Evolutionary conservation across 2,888 invertebrate genomes (phyloP), one percentile per base, ranked within the genome.

Genomic region (Axea sp.): DNA sequence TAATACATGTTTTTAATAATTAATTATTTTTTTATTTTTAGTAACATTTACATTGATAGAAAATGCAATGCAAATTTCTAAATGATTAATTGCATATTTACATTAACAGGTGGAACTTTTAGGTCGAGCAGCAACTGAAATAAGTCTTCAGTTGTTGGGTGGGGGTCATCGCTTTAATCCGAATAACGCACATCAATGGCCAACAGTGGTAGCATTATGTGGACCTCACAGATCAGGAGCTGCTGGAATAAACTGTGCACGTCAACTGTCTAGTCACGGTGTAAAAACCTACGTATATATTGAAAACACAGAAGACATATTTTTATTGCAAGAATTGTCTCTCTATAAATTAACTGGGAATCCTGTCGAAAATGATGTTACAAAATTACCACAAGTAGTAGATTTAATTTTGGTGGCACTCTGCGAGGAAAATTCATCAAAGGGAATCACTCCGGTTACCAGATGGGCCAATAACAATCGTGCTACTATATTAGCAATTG

Each of bases 111-210:
- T 92, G 55, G 93, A 95, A 87, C 91, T 96, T 83, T 90, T 96
- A 84, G 96, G 96, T 33, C 91, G 96, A 75, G 95, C 95, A 33
- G 93, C 94, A 17, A 92, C 93, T 59, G 97, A 97, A 89, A 93
- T 96, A 89, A 93, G 94, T 72, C 90, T 95, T 6, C 93, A 94
- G 78, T 89, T 97, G 49, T 89, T 95, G 64, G 97, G 97, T 30
- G 96, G 97, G 49, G 93, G 93, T 26, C 93, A 95, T 81, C 90
- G 96, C 53, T 89, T 96, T 60, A 95, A 94, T 84, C 93, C 96
- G 37, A 92, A 93, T 81, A 97, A 97, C 88, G 92, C 93, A 73
- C 97, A 97, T 89, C 97, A 97, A 88, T 91, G 92, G 90, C 96
- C 96, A 55, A 91, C 91, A 39, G 94, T 95, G 43, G 93, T 93